A percentile compares a stretch with the other conserved stretches of the same genome.
phyloP scores from a whole-genome alignment of 2,113 vertebrate genomes.

The Poeciliopsis occidentalis region DNA sequence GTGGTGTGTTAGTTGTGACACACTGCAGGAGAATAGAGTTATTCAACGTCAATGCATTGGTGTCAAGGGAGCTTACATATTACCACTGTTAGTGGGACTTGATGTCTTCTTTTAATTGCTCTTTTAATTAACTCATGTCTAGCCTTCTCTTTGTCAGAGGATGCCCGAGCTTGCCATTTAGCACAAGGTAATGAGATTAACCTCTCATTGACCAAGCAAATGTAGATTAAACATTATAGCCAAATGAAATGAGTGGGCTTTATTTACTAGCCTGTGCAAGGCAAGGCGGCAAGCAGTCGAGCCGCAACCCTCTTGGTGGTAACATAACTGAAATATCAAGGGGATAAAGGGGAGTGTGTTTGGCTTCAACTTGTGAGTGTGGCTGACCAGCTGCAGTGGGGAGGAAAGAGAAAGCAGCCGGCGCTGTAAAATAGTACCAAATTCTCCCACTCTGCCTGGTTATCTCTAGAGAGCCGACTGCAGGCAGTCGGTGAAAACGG shows the following conservation, averaged over 20 bases:
- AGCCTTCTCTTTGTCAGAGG: conserved; percentile 60
- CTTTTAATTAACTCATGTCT: conserved; percentile 75
- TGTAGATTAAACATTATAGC: conserved; percentile 67
- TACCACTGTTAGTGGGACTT: conserved; percentile 38
- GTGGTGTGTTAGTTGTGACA: conserved; percentile 51
- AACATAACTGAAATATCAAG: conserved; percentile 74
- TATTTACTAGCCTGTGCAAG: conserved; percentile 60
- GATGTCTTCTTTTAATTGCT: conserved; percentile 73
- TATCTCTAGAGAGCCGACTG: conserved; percentile 44
- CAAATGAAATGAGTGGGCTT: conserved; percentile 64
- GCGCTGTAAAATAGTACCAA: conserved; percentile 51
- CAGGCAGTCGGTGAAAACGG: conserved; percentile 54
- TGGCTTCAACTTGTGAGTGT: conserved; percentile 50
- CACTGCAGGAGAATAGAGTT: conserved; percentile 20
- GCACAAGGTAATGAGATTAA: conserved; percentile 71
- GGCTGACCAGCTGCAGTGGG: conserved; percentile 62
- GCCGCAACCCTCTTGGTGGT: conserved; percentile 59
- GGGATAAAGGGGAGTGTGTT: conserved; percentile 63
- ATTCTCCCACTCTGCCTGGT: conserved; percentile 23
- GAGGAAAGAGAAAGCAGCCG: conserved; percentile 30
- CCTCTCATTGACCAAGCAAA: conserved; percentile 67
- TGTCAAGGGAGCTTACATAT: conserved; percentile 51
- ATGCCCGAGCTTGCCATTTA: conserved; percentile 69
- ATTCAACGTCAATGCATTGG: conserved; percentile 12
- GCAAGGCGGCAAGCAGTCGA: conserved; percentile 59